Conservation (phyloP, 2,113 vertebrate genomes). For the Malaclemys terrapin region DNA sequence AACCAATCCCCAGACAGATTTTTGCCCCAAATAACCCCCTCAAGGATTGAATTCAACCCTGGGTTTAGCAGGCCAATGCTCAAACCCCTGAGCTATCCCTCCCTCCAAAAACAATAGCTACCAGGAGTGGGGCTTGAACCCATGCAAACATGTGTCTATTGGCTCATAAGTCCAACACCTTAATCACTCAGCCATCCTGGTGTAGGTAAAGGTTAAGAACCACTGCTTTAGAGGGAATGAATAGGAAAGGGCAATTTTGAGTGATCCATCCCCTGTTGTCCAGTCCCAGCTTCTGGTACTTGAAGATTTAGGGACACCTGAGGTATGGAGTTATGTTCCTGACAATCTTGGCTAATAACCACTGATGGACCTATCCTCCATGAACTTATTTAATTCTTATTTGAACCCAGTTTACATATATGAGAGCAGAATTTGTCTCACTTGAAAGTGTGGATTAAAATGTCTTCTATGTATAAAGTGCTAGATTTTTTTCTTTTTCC, state of each 20-base stretch:
- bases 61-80: too few species aligned
- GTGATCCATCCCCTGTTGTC: background rate
- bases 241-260: background rate
- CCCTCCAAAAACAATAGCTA: too few species aligned
- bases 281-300: background rate
- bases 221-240: background rate
- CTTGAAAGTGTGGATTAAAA: background rate
- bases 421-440: background rate
- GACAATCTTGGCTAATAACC: background rate
- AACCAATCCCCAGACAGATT: too few species aligned
- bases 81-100: too few species aligned
- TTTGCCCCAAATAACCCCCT: too few species aligned
- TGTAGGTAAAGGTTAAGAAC: too few species aligned
- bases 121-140: too few species aligned
- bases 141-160: rapidly evolving
- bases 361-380: background rate
- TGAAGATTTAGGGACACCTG: background rate
- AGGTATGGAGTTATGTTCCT: background rate
- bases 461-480: background rate
- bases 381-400: background rate
- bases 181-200: too few species aligned
- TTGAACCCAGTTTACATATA: background rate
- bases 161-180: rapidly evolving
- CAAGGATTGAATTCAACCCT: too few species aligned
- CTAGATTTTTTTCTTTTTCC: background rate